Conservation (phyloP, 1,140 invertebrate species). For the Ditylenchus dipsaci region DNA sequence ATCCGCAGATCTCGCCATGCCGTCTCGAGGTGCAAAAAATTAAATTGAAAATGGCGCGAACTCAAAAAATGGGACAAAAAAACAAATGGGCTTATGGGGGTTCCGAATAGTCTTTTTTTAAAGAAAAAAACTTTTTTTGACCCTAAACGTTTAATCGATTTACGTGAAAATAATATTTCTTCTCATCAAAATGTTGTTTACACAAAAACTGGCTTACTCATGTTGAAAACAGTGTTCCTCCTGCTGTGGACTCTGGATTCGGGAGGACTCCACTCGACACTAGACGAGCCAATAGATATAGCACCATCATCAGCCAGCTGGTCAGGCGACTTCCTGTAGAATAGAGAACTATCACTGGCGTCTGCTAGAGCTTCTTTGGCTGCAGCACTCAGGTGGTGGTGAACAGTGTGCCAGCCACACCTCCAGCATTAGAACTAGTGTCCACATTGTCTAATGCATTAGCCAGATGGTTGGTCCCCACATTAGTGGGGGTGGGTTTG, state of each 20-base stretch:
- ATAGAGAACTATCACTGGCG: constrained; percentile 9
- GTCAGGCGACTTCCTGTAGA: constrained; percentile 8
- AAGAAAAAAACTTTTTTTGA: too few relatives aligned
- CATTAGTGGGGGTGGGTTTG: neutral
- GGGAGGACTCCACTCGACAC: constrained; percentile 36
- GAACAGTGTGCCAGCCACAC: neutral
- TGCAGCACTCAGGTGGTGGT: neutral
- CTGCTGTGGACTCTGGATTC: constrained; percentile 22
- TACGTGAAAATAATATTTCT: too few relatives aligned
- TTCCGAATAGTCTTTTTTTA: too few relatives aligned
- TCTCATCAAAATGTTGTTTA: too few relatives aligned
- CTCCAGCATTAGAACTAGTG: neutral
- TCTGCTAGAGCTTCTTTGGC: neutral
- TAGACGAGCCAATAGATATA: constrained; percentile 14
- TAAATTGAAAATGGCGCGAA: too few relatives aligned
- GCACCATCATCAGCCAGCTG: neutral
- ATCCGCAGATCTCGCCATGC: too few relatives aligned
- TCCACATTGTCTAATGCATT: neutral
- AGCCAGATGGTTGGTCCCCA: neutral
- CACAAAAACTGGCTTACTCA: neutral
- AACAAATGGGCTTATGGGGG: too few relatives aligned
- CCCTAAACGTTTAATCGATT: too few relatives aligned
- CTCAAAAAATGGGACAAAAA: too few relatives aligned
- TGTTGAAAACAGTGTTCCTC: constrained; percentile 26
- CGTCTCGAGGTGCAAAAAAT: too few relatives aligned